Percentiles rank a stretch among this genome's conserved stretches.
Conservation (phyloP, 2,888 invertebrate species). For the Latheticus oryzae region DNA sequence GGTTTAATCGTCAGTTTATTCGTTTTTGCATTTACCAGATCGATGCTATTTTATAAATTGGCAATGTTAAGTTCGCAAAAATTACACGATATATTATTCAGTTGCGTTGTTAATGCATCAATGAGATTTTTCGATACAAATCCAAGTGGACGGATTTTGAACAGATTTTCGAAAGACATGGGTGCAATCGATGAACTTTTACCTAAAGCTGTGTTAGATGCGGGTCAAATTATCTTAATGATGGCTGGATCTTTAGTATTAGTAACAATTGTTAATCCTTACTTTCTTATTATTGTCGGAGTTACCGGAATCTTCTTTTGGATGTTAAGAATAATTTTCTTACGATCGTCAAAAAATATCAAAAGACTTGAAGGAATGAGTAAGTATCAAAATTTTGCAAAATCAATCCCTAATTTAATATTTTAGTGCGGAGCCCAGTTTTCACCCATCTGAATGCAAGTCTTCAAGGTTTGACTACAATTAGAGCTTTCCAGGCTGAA, state of each 20-base stretch:
- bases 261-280: conserved; percentile 69
- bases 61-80: conserved; percentile 75
- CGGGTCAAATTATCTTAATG: conserved; percentile 67
- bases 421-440: conserved; percentile 83
- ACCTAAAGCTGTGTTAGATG: conserved; percentile 75
- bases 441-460: conserved; percentile 85
- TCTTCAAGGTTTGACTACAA: conserved; percentile 82
- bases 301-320: conserved; percentile 73
- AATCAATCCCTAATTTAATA: conserved; percentile 9
- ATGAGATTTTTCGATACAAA: conserved; percentile 87
- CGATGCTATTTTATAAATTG: conserved; percentile 73
- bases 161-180: conserved; percentile 86
- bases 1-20: conserved; percentile 68
- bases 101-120: conserved; percentile 67
- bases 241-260: conserved; percentile 69
- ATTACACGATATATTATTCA: conserved; percentile 80
- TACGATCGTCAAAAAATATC: conserved; percentile 77
- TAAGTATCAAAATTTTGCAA: conserved; percentile 67
- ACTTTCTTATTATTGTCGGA: conserved; percentile 64
- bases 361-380: conserved; percentile 76
- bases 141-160: conserved; percentile 82
- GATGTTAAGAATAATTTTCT: conserved; percentile 73
- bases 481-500: conserved; percentile 81
- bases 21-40: conserved; percentile 71
- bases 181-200: conserved; percentile 82